Percentiles rank a stretch among this genome's conserved stretches.
Conservation (phyloP, 2,888 invertebrate species). For the Dugesia japonica region DNA sequence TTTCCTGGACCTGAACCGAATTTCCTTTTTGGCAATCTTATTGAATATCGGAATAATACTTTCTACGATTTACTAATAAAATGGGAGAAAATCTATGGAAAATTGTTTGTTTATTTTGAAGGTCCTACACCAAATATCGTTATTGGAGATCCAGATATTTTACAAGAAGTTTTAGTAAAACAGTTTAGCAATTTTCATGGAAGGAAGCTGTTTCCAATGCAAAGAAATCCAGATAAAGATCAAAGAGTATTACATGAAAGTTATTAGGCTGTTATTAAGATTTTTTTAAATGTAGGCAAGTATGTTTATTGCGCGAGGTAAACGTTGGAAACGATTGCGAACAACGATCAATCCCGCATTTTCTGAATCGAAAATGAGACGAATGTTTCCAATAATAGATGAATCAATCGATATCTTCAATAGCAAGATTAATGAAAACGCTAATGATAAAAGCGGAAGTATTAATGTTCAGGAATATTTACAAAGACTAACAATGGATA, state of each 20-base stretch:
- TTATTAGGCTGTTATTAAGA: too few species aligned
- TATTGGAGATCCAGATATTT: slow-evolving; percentile 37
- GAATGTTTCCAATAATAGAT: not conserved
- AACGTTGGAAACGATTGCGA: not conserved
- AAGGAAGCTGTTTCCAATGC: slow-evolving; percentile 36
- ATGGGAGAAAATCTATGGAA: slow-evolving; percentile 38
- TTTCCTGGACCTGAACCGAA: slow-evolving; percentile 41
- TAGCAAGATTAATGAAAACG: not conserved
- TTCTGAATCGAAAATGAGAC: not conserved
- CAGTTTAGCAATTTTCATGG: slow-evolving; percentile 40
- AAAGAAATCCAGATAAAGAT: slow-evolving; percentile 29
- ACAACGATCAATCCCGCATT: not conserved
- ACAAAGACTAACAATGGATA: not conserved
- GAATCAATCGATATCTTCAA: not conserved
- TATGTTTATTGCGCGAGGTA: not conserved
- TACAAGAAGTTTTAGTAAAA: slow-evolving; percentile 39
- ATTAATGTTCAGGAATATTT: not conserved
- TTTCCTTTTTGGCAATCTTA: slow-evolving; percentile 41
- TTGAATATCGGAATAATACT: slow-evolving; percentile 34
- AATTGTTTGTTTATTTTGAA: slow-evolving; percentile 38
- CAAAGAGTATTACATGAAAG: too few species aligned
- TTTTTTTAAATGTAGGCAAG: not conserved
- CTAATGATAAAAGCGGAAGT: not conserved
- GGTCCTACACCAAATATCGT: slow-evolving; percentile 38
- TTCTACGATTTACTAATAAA: slow-evolving; percentile 35